phyloP scores from a whole-genome alignment of 2,113 vertebrate genomes.

The Oceanodroma tethys region DNA sequence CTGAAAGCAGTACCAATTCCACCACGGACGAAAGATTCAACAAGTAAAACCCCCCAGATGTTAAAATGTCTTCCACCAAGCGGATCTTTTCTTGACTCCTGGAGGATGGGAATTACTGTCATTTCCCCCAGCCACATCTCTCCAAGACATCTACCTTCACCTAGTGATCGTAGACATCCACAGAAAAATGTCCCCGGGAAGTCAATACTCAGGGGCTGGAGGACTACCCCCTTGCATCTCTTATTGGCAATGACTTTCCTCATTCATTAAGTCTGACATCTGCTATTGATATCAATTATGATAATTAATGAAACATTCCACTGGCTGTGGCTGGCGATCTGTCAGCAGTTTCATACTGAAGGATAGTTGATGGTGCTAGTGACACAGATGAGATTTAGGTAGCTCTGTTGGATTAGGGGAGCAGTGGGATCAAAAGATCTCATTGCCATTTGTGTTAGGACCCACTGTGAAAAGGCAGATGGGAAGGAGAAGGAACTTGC shows the following conservation, averaged over 20 bases:
- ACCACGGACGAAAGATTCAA: neutral
- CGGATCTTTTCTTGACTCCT: neutral
- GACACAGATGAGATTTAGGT: neutral
- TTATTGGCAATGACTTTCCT: neutral
- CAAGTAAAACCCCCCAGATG: fast-evolving
- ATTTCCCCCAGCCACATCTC: neutral
- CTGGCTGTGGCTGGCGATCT: neutral
- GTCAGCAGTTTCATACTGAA: neutral
- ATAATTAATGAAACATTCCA: neutral
- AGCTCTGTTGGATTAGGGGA: neutral
- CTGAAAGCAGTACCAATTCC: neutral
- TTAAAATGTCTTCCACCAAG: neutral
- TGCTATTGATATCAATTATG: neutral
- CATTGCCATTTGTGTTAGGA: neutral
- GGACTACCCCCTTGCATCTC: neutral
- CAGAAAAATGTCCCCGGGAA: neutral
- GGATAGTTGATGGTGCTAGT: neutral
- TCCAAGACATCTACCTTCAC: neutral
- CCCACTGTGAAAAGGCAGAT: neutral
- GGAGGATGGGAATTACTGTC: neutral
- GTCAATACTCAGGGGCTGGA: neutral
- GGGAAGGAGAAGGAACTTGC: neutral
- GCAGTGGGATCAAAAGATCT: neutral
- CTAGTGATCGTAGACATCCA: neutral
- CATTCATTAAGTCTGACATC: neutral